A percentile compares a stretch with the other conserved stretches of the same genome.
phyloP scores from a whole-genome alignment of 2,113 vertebrate species.

The Bubo blakistoni region DNA sequence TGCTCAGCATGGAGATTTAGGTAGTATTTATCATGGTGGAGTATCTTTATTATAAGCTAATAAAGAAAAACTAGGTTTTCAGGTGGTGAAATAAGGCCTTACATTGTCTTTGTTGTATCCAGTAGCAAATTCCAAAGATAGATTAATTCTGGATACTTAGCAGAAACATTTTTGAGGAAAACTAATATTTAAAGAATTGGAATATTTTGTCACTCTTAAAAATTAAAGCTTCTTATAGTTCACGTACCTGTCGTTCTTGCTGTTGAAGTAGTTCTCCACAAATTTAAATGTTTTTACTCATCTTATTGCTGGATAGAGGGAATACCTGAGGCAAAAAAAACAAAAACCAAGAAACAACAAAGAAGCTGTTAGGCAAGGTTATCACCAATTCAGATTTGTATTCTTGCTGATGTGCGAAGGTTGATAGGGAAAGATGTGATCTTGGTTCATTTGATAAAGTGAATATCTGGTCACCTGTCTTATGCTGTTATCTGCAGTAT shows the following conservation, averaged over 20 bases:
- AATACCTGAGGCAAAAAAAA: neutral
- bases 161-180: neutral
- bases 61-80: neutral
- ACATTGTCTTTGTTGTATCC: neutral
- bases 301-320: neutral
- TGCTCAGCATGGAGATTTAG: rapidly evolving
- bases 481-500: neutral
- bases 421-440: neutral
- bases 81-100: neutral
- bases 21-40: neutral
- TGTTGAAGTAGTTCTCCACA: neutral
- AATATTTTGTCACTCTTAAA: neutral
- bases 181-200: neutral
- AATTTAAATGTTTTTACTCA: neutral
- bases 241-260: neutral
- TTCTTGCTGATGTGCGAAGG: neutral
- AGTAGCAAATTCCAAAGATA: neutral
- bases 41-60: neutral
- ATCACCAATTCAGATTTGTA: neutral
- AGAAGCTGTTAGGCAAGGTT: neutral
- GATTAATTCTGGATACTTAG: neutral
- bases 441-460: neutral
- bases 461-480: neutral
- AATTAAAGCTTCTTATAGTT: neutral
- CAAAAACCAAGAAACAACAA: neutral